Evolutionary conservation across 1,140 invertebrate species (phyloP).

Genomic region (Thereuonema tuberculata): DNA sequence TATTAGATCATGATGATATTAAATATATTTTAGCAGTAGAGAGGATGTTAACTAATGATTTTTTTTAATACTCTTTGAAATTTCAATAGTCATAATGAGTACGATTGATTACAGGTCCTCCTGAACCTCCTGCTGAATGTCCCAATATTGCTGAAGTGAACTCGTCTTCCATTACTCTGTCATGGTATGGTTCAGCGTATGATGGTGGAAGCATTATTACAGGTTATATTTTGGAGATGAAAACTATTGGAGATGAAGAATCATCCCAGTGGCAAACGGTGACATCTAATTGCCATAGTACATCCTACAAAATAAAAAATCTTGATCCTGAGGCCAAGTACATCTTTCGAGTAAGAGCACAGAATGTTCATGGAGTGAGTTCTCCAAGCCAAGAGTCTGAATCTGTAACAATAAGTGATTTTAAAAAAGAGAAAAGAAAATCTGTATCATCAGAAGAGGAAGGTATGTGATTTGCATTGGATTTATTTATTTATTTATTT

Average conservation of each 20-base stretch:
- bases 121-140: constrained; percentile 53
- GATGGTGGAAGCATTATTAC: constrained; percentile 73
- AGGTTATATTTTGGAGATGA: constrained; percentile 64
- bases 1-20: too few species aligned
- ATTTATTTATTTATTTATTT: neutral
- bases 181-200: constrained; percentile 65
- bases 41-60: neutral
- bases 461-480: too few species aligned
- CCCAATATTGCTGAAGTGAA: constrained; percentile 41
- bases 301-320: constrained; percentile 21
- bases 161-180: constrained; percentile 40
- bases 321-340: constrained; percentile 41
- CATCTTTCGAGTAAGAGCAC: constrained; percentile 55
- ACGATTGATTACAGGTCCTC: constrained; percentile 47
- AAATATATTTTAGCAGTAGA: too few species aligned
- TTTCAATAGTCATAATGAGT: too few species aligned
- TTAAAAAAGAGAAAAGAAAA: constrained; percentile 3
- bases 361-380: constrained; percentile 62
- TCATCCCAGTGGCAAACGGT: constrained; percentile 40
- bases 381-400: constrained; percentile 45
- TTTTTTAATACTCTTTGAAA: too few species aligned
- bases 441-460: neutral
- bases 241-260: constrained; percentile 35
- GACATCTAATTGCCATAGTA: constrained; percentile 23
- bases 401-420: constrained; percentile 16